Evolutionary conservation across 2,113 vertebrate species (phyloP).

Genomic region (Naja naja): DNA sequence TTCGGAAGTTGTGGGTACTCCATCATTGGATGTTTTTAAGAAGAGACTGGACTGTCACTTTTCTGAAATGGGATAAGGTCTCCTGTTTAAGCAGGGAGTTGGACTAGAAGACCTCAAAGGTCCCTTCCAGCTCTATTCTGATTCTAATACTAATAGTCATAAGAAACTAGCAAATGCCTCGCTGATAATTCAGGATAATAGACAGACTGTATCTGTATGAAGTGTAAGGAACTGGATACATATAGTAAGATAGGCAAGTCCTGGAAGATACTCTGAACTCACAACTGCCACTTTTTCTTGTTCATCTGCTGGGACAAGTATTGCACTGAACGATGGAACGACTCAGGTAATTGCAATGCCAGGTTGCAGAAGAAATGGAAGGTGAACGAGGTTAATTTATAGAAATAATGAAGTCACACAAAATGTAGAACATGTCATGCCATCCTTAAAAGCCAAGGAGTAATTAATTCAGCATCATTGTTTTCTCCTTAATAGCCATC

Average conservation of each 20-base stretch:
- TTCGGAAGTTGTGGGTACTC: too few relatives aligned
- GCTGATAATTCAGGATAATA: constrained; percentile 57
- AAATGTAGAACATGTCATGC: constrained; percentile 58
- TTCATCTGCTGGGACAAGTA: constrained; percentile 36
- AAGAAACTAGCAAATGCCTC: constrained; percentile 20
- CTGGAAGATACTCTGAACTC: constrained; percentile 54
- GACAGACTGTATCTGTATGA: constrained; percentile 31
- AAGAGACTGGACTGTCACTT: too few relatives aligned
- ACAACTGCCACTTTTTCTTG: constrained; percentile 43
- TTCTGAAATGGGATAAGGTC: too few relatives aligned
- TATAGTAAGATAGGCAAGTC: constrained; percentile 44
- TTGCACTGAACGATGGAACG: constrained; percentile 39
- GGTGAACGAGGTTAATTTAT: constrained; percentile 70
- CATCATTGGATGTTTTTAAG: too few relatives aligned
- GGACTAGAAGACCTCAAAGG: too few relatives aligned
- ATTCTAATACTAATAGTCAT: background rate
- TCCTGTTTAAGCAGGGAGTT: too few relatives aligned
- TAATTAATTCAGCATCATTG: constrained; percentile 63
- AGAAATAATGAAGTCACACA: constrained; percentile 66
- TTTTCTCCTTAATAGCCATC: constrained; percentile 60
- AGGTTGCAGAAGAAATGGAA: constrained; percentile 65
- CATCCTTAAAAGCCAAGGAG: constrained; percentile 55
- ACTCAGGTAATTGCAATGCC: constrained; percentile 62
- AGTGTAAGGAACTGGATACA: constrained; percentile 50
- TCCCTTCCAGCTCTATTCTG: too few relatives aligned